Percentiles rank a stretch among this genome's conserved stretches.
These are phyloP conservation scores for Ridgeia piscesae DNA, from an alignment of 1,140 invertebrate species.

Conservation along the genomic window DNA sequence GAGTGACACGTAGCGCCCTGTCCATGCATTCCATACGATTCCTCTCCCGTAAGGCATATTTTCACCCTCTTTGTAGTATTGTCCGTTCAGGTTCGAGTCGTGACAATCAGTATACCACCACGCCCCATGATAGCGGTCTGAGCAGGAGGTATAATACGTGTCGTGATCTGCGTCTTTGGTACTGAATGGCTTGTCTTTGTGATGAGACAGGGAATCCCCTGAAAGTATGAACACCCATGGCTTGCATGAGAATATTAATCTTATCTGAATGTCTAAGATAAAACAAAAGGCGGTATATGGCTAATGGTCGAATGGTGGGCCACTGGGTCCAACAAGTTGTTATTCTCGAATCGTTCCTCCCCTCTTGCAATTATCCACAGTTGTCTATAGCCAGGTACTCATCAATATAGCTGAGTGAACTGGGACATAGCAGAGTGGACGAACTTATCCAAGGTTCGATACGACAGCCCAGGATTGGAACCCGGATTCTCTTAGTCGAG, in stretches of 20 bases:
- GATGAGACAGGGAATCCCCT: not conserved
- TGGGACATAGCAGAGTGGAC: too few relatives aligned
- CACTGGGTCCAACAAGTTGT: not conserved
- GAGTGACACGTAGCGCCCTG: not conserved
- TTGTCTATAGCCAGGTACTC: too few relatives aligned
- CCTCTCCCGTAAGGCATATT: not conserved
- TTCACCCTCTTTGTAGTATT: constrained; percentile 31
- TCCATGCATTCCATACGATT: not conserved
- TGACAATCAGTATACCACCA: constrained; percentile 57
- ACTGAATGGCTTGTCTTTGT: not conserved
- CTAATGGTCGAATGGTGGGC: not conserved
- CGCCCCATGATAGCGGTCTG: constrained; percentile 40
- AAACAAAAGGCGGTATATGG: not conserved
- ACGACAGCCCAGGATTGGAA: too few relatives aligned
- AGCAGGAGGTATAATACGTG: constrained; percentile 27
- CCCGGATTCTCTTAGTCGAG: too few relatives aligned
- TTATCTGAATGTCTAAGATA: not conserved
- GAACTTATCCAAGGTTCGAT: too few relatives aligned
- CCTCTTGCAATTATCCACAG: too few relatives aligned
- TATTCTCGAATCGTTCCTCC: not conserved
- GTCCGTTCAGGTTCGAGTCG: constrained; percentile 54
- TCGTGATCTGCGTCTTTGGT: constrained; percentile 21
- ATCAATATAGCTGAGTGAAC: too few relatives aligned
- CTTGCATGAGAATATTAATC: not conserved
- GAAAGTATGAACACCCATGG: not conserved